Conservation (phyloP, 2,888 invertebrate genomes). For the Nudaria mundana region DNA sequence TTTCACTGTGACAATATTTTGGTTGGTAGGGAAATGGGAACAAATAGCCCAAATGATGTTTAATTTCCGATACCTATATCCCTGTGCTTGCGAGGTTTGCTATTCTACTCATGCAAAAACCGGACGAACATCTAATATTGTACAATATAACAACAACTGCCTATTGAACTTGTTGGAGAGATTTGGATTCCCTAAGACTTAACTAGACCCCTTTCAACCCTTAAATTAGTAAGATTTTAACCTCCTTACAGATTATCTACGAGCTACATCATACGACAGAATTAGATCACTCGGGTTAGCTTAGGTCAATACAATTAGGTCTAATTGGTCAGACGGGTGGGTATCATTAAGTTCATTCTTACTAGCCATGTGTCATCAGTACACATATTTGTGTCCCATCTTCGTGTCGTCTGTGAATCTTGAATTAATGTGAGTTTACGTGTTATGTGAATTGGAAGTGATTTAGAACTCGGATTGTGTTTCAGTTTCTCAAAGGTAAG, state of each 20-base stretch:
- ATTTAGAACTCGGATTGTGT: neutral
- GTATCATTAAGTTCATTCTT: conserved; percentile 55
- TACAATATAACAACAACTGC: no score
- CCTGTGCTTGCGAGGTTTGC: no score
- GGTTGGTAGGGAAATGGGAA: no score
- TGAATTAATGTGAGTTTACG: conserved; percentile 17
- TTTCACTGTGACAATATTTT: no score
- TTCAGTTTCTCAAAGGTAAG: conserved; percentile 3
- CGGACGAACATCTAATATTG: no score
- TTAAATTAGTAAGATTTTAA: conserved; percentile 18
- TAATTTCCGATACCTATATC: no score
- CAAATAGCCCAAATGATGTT: no score
- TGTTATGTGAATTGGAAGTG: conserved; percentile 7
- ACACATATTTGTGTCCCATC: conserved; percentile 21
- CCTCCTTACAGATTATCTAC: conserved; percentile 18
- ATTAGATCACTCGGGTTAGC: conserved; percentile 72
- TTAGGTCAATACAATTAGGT: conserved; percentile 77
- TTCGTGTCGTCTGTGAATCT: conserved; percentile 22
- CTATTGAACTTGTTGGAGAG: no score
- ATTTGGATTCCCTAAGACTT: no score
- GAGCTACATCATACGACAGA: conserved; percentile 58
- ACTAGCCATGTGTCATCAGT: conserved; percentile 34
- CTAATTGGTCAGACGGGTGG: conserved; percentile 64
- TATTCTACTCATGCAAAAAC: no score
- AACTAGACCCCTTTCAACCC: no score